phyloP scores from a whole-genome alignment of 1,140 invertebrate genomes.

The Globodera rostochiensis region DNA sequence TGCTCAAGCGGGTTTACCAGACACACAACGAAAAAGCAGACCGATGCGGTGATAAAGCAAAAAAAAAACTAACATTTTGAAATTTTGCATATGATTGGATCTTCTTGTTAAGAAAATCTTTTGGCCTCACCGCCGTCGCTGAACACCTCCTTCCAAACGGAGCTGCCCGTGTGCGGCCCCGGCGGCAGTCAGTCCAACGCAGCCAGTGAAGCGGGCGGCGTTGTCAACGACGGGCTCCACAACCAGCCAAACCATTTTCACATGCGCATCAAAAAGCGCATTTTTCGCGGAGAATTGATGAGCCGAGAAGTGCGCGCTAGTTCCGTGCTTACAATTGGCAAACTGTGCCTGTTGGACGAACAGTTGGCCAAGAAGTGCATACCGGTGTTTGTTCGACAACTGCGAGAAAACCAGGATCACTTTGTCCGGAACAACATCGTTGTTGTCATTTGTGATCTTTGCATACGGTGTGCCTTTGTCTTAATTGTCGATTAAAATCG shows the following conservation, averaged over 20 bases:
- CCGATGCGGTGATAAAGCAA: not conserved
- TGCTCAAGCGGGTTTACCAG: slow-evolving; percentile 29
- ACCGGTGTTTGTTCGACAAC: slow-evolving; percentile 66
- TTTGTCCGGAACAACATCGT: slow-evolving; percentile 67
- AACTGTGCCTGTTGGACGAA: slow-evolving; percentile 58
- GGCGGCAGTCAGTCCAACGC: slow-evolving; percentile 19
- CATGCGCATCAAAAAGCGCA: slow-evolving; percentile 30
- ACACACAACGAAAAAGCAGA: not conserved
- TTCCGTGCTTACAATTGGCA: slow-evolving; percentile 42
- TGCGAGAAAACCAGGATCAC: slow-evolving; percentile 64
- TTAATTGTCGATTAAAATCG: not conserved
- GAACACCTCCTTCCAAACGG: slow-evolving; percentile 22
- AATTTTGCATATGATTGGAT: too few relatives aligned
- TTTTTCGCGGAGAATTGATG: slow-evolving; percentile 35
- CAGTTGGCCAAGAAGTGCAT: slow-evolving; percentile 66
- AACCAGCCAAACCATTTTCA: not conserved
- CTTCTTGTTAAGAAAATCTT: not conserved
- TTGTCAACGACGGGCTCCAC: not conserved
- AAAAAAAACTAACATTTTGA: too few relatives aligned
- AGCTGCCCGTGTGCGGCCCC: slow-evolving; percentile 7
- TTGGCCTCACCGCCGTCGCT: slow-evolving; percentile 11
- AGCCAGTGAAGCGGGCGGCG: not conserved
- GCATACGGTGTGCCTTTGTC: slow-evolving; percentile 65
- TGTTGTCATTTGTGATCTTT: slow-evolving; percentile 67
- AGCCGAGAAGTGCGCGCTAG: slow-evolving; percentile 37